Conservation (phyloP, 2,888 invertebrate species). For the Aromia moschata region DNA sequence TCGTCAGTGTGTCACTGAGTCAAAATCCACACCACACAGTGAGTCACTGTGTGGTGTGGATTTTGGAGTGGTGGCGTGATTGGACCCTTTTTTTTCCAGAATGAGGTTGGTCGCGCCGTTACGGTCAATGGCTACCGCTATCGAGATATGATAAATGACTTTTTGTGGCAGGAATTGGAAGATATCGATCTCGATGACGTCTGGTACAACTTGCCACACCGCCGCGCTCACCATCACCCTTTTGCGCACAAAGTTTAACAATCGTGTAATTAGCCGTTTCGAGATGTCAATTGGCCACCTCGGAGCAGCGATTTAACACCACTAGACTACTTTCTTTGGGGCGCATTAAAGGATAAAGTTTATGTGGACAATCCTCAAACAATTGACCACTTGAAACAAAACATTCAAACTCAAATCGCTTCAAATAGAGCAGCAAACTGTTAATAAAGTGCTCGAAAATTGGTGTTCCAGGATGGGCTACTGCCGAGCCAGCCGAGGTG, state of each 20-base stretch:
- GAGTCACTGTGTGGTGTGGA: background rate
- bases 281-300: constrained; percentile 2
- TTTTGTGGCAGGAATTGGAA: background rate
- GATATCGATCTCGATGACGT: background rate
- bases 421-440: background rate
- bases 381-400: background rate
- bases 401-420: background rate
- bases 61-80: background rate
- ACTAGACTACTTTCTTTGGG: background rate
- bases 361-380: background rate
- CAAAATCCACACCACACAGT: background rate
- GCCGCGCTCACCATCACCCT: background rate
- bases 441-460: background rate
- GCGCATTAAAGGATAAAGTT: background rate
- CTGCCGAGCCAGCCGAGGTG: background rate
- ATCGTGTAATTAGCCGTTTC: constrained; percentile 16
- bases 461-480: too few relatives aligned
- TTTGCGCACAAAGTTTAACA: background rate
- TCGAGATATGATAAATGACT: background rate
- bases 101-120: background rate
- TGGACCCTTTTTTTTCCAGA: background rate
- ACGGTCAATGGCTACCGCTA: background rate
- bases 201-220: background rate
- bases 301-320: background rate
- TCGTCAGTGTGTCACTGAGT: background rate